Conservation (phyloP, 1,140 invertebrate genomes). For the Drosophila melanogaster region Release_6_plus_ISO1_MT NT_033779.5:12393001-12393500, state of each 20-base stretch:
- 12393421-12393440: constrained; percentile 79
- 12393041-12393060: constrained; percentile 27
- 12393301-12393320: constrained; percentile 81
- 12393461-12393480: constrained; percentile 71
- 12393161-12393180: constrained; percentile 85
- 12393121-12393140: constrained; percentile 69
- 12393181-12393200: constrained; percentile 85
- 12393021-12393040: constrained; percentile 39
- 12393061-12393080: constrained; percentile 79
- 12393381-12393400: constrained; percentile 84
- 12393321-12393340: constrained; percentile 76
- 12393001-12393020: constrained; percentile 33
- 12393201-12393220: constrained; percentile 84
- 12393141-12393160: constrained; percentile 81
- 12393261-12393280: constrained; percentile 79
- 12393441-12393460: constrained; percentile 59
- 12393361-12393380: constrained; percentile 68
- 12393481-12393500: constrained; percentile 58
- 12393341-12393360: constrained; percentile 79
- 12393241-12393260: constrained; percentile 85
- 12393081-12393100: constrained; percentile 63
- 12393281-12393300: constrained; percentile 70
- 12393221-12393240: constrained; percentile 85
- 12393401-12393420: constrained; percentile 84
- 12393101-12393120: constrained; percentile 44